phyloP scores from a whole-genome alignment of 2,797 vertebrate genomes.

The Ammospiza maritima region DNA sequence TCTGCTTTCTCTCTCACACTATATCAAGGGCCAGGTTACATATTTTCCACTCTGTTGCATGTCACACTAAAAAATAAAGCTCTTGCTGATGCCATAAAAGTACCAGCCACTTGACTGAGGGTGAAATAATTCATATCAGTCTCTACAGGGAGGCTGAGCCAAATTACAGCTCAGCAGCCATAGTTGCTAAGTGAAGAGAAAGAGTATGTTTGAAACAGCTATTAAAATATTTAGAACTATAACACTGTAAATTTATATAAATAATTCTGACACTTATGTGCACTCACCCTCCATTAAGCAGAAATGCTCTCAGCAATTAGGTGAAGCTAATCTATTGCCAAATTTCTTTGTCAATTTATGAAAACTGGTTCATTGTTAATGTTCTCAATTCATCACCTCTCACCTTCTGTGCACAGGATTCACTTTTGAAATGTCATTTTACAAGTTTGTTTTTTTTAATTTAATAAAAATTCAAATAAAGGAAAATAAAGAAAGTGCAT shows the following conservation, averaged over 20 bases:
- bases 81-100: background rate
- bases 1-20: background rate
- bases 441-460: background rate
- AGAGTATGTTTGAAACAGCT: background rate
- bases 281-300: background rate
- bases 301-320: background rate
- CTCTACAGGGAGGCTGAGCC: background rate
- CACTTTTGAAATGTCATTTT: background rate
- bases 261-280: background rate
- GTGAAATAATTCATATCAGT: background rate
- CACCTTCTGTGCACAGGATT: background rate
- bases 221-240: conserved; percentile 33
- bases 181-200: background rate
- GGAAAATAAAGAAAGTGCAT: background rate
- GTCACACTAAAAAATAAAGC: background rate
- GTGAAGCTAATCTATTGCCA: background rate
- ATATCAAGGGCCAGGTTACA: background rate
- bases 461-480: background rate
- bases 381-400: background rate
- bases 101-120: background rate
- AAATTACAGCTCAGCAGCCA: conserved; percentile 5
- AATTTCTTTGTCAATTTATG: background rate
- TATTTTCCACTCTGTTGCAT: background rate
- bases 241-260: conserved; percentile 13
- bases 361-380: background rate